phyloP scores from a whole-genome alignment of 2,797 vertebrate species.

The Trachurus trachurus region DNA sequence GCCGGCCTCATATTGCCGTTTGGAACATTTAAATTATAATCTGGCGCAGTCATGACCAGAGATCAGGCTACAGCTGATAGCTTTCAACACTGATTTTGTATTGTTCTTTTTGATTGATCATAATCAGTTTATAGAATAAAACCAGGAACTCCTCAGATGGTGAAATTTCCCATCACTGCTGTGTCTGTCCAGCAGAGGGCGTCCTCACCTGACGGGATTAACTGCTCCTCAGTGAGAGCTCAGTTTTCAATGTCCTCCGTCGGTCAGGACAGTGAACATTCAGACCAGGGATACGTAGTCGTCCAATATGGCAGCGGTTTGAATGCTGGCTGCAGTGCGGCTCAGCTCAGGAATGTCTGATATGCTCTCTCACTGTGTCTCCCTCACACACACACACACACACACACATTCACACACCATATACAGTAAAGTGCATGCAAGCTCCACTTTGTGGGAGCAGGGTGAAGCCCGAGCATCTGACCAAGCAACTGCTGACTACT shows the following conservation, averaged over 20 bases:
- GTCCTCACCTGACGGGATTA: neutral
- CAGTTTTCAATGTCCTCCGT: neutral
- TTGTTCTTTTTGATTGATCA: no score
- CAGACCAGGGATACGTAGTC: neutral
- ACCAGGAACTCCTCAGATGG: neutral
- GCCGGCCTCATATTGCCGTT: neutral
- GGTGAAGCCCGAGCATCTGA: neutral
- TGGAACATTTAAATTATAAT: no score
- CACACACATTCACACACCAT: neutral
- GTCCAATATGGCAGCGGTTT: neutral
- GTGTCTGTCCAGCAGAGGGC: constrained; percentile 57
- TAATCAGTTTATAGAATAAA: neutral
- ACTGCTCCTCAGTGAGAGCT: neutral
- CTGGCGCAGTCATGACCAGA: no score
- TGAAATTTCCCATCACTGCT: neutral
- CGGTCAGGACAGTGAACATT: neutral
- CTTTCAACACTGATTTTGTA: neutral
- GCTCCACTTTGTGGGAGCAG: neutral
- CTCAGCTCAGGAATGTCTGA: constrained; percentile 14
- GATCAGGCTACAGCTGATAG: neutral
- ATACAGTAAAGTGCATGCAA: neutral
- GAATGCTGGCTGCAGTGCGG: neutral
- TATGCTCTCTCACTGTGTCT: neutral
- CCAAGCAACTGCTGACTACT: neutral
- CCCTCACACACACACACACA: neutral